phyloP scores from a whole-genome alignment of 2,888 invertebrate genomes.

The Phorcus lineatus region DNA sequence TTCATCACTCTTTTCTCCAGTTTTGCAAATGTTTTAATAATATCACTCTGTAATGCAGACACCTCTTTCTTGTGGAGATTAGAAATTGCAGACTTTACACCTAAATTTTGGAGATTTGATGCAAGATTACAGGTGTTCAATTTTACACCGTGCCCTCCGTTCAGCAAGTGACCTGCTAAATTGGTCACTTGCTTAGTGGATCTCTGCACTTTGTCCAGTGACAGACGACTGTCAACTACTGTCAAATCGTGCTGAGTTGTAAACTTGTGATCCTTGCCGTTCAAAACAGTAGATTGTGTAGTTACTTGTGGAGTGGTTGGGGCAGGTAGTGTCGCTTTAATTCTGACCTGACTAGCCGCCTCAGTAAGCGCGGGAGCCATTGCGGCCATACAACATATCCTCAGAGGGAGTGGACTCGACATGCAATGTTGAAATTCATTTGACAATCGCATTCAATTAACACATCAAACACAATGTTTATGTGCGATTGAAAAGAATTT shows the following conservation, averaged over 20 bases:
- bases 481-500: neutral
- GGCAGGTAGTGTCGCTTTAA: slow-evolving; percentile 46
- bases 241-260: neutral
- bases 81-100: neutral
- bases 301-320: neutral
- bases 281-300: slow-evolving; percentile 1
- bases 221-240: slow-evolving; percentile 9
- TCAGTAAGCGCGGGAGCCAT: slow-evolving; percentile 97
- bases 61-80: slow-evolving; percentile 4
- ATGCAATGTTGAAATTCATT: slow-evolving; percentile 46
- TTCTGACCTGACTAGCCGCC: slow-evolving; percentile 76
- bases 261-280: slow-evolving; percentile 14
- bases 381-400: slow-evolving; percentile 76
- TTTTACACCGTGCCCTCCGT: slow-evolving; percentile 24
- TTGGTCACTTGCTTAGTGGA: slow-evolving; percentile 23
- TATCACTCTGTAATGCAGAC: slow-evolving; percentile 31
- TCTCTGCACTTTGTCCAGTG: slow-evolving; percentile 14
- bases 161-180: slow-evolving; percentile 18
- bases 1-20: slow-evolving; percentile 36
- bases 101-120: slow-evolving; percentile 15
- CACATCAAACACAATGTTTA: neutral
- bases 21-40: slow-evolving; percentile 30
- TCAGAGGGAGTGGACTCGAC: slow-evolving; percentile 66
- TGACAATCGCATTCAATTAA: slow-evolving; percentile 4
- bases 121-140: slow-evolving; percentile 11